A percentile compares a stretch with the other conserved stretches of the same genome.
These are phyloP conservation scores for Macaca mulatta DNA, from an alignment of 2,113 vertebrate species.

Conservation along the genomic window DNA sequence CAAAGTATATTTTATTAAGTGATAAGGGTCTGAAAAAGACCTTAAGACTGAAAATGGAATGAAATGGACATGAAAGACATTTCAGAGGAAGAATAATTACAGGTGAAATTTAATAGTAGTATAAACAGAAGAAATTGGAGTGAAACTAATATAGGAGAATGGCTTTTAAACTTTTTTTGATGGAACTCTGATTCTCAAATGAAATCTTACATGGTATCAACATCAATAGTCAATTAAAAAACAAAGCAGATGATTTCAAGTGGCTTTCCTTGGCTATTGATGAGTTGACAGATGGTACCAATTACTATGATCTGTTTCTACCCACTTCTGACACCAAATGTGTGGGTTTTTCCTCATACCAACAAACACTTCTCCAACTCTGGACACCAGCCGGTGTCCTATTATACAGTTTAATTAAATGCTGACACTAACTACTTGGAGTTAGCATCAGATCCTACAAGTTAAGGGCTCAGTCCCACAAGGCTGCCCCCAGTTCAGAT, in stretches of 20 bases:
- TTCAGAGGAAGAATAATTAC: conserved; percentile 41
- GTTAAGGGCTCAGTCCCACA: neutral
- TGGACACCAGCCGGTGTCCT: neutral
- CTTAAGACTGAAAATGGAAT: conserved; percentile 28
- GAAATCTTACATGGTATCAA: neutral
- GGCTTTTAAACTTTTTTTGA: neutral
- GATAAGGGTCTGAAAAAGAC: neutral
- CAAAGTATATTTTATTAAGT: neutral
- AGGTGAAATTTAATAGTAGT: neutral
- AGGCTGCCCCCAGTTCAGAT: neutral
- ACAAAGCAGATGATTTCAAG: neutral
- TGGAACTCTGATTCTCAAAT: conserved; percentile 1
- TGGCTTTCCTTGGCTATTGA: conserved; percentile 22
- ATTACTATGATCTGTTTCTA: neutral
- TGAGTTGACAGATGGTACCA: neutral
- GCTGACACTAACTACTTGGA: neutral
- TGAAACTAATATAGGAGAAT: neutral
- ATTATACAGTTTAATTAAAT: neutral
- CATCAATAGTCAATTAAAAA: neutral
- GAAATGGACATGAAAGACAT: neutral
- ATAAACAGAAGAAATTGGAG: neutral
- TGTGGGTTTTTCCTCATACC: neutral
- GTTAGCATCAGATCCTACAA: neutral
- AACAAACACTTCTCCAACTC: neutral
- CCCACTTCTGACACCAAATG: neutral